Base-by-base conservation (phyloP, 30 jellyfish, hydroid and myxozoan species). In the Haliclystus octoradiatus region DNA sequence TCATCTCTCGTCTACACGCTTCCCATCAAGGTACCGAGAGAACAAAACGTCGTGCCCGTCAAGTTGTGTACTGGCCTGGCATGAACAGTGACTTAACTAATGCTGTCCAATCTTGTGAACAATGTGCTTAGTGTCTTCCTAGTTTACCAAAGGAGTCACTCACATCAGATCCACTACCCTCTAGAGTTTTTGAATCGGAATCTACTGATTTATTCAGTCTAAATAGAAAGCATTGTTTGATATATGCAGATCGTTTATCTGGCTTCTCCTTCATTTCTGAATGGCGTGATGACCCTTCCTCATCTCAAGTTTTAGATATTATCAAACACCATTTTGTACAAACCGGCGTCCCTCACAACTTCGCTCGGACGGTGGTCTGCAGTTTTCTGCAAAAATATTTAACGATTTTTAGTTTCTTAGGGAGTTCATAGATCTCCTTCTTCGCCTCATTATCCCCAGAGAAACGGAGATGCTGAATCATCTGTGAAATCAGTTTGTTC, bases 21-120 rank as follows among this genome's bases (percentile, higher is more conserved):
- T 40, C 57, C 19, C 57, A 40, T 40, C 57, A 40, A 40, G 57
- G 57, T 19, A 40, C 19, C 57, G 57, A 40, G 19, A 40, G 57
- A 40, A 40, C 57, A 40, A 40, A 40, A 40, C 57, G 57, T 40
- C 57, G 57, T 40, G 57, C 57, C 19, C 57, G 57, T 19, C 57
- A 40, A 40, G 57, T 40, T 40, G 57, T 40, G 9, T 40, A 40
- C 19, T 40, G 57, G 57, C 57, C 57, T 40, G 57, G 57, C 57
- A 9, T 40, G 9, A 40, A 40, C 57, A 40, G 19, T 40, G 57
- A 40, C 57, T 19, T 40, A 5, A 5, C 57, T 40, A 40, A 40
- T 19, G 19, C 57, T 19, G 57, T 40, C 57, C 19, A 5, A 9
- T 40, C 57, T 9, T 40, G 57, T 40, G 57, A 40, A 19, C 9